phyloP scores from a whole-genome alignment of 2,797 vertebrate species.

The Scolopax rusticola region DNA sequence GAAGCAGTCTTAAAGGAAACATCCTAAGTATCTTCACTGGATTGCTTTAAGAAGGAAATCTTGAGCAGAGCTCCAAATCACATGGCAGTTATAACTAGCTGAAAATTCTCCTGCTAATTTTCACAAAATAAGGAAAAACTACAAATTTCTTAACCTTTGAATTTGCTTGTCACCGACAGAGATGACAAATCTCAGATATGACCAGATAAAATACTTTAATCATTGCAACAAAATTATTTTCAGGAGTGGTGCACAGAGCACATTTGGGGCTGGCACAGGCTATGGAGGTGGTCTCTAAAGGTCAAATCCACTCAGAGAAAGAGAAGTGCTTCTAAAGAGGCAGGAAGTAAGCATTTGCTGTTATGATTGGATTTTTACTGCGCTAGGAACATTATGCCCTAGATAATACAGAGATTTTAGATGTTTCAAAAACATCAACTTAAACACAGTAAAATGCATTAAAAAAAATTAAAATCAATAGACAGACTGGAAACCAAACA shows the following conservation, averaged over 20 bases:
- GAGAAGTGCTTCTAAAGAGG: background rate
- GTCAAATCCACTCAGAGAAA: background rate
- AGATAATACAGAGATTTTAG: background rate
- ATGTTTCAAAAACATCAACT: background rate
- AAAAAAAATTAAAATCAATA: background rate
- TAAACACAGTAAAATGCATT: background rate
- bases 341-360: background rate
- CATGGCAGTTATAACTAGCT: background rate
- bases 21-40: background rate
- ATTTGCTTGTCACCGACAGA: background rate
- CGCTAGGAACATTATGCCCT: background rate
- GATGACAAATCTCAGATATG: background rate
- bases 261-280: background rate
- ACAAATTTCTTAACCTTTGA: background rate
- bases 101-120: background rate
- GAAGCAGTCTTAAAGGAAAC: background rate
- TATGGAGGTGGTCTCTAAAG: background rate
- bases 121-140: background rate
- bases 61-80: background rate
- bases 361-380: background rate
- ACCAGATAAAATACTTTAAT: background rate
- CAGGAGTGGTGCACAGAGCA: background rate
- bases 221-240: background rate
- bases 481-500: background rate
- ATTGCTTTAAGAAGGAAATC: background rate